phyloP scores from a whole-genome alignment of 2,113 vertebrate species.

The Bujurquina vittata region DNA sequence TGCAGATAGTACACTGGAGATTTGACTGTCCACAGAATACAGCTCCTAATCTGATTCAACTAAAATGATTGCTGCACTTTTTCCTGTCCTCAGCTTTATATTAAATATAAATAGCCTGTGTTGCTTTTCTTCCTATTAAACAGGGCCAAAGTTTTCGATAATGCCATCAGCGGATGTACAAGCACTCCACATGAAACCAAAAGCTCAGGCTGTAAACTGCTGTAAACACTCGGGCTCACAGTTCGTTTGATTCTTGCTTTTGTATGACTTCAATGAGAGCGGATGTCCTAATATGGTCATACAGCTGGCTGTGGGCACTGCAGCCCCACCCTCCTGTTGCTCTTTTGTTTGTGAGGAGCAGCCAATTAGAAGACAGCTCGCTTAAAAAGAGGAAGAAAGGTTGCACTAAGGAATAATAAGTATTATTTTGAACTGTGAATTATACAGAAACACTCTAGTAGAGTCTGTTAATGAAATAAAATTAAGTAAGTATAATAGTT shows the following conservation, averaged over 20 bases:
- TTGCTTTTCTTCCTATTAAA: neutral
- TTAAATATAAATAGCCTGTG: neutral
- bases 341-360: neutral
- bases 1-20: neutral
- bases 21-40: neutral
- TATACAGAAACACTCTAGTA: neutral
- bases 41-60: neutral
- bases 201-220: neutral
- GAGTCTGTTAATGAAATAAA: neutral
- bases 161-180: neutral
- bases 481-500: neutral
- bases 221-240: neutral
- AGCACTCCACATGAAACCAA: neutral
- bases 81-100: neutral
- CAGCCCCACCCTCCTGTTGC: neutral
- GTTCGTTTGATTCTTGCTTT: neutral
- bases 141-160: neutral
- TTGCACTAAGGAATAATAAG: neutral
- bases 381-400: neutral
- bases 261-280: neutral
- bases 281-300: neutral
- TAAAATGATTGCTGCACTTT: neutral
- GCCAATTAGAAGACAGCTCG: neutral
- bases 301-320: neutral
- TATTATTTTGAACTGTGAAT: neutral